Evolutionary conservation across 2,113 vertebrate species (phyloP).

Genomic region (Campylomormyrus numenius): DNA sequence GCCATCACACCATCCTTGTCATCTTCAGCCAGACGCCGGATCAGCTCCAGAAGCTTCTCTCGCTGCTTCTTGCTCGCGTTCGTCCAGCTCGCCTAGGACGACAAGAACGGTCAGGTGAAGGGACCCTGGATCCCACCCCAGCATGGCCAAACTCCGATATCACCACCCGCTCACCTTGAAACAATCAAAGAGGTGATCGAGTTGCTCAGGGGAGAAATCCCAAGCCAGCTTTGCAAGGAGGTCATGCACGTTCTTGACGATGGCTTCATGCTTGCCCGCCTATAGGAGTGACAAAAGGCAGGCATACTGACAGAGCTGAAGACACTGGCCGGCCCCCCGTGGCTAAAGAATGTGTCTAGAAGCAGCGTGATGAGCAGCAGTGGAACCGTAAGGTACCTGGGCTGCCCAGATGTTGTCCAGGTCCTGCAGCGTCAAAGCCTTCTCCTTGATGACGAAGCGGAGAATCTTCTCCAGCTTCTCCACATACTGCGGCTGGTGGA

Average conservation of each 20-base stretch:
- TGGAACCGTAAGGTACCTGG: conserved; percentile 66
- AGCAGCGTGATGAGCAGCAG: not conserved
- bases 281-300: conserved; percentile 36
- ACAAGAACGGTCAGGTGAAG: not conserved
- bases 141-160: no score
- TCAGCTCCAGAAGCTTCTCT: conserved; percentile 94
- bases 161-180: conserved; percentile 78
- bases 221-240: conserved; percentile 94
- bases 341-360: not conserved
- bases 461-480: conserved; percentile 99
- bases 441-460: conserved; percentile 98
- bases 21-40: conserved; percentile 93
- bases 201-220: conserved; percentile 98
- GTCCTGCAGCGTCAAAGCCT: conserved; percentile 94
- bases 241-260: conserved; percentile 98
- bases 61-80: conserved; percentile 98
- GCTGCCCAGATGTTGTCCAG: conserved; percentile 99
- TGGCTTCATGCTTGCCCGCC: conserved; percentile 98
- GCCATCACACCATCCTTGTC: conserved; percentile 99
- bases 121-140: no score
- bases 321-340: no score
- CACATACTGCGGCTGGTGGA: conserved; percentile 98
- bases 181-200: conserved; percentile 98
- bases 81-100: conserved; percentile 88
- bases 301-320: not conserved